These are phyloP conservation scores for Polydrusus cervinus DNA, from an alignment of 2,888 invertebrate genomes.

Conservation along the genomic window DNA sequence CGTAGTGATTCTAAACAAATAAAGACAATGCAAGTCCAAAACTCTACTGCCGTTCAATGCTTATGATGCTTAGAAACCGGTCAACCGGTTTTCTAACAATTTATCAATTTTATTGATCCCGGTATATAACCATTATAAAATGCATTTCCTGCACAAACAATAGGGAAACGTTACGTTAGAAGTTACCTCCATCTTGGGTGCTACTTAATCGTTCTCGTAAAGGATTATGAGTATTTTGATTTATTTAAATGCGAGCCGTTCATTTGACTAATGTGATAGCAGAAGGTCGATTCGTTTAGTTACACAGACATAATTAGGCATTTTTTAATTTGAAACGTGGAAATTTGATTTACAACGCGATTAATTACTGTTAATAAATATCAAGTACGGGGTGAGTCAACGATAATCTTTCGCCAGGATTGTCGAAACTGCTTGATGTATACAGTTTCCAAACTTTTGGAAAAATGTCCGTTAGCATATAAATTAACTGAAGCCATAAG, in stretches of 20 bases:
- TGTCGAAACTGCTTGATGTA: no score
- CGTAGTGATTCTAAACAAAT: no score
- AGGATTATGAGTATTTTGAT: conserved; percentile 41
- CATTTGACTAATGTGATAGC: conserved; percentile 44
- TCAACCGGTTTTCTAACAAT: no score
- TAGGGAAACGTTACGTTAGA: conserved; percentile 34
- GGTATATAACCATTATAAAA: conserved; percentile 17
- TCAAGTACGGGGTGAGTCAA: no score
- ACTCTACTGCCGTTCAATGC: no score
- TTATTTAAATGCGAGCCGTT: conserved; percentile 37
- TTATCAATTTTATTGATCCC: not conserved
- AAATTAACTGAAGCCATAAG: no score
- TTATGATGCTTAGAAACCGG: no score
- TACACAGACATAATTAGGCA: conserved; percentile 37
- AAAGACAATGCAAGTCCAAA: no score
- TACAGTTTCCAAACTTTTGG: no score
- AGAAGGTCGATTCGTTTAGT: conserved; percentile 35
- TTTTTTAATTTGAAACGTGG: conserved; percentile 28
- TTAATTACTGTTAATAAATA: conserved; percentile 3
- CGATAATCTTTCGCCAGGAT: no score
- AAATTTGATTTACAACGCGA: conserved; percentile 23
- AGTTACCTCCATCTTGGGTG: conserved; percentile 39
- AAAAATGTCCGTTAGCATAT: no score
- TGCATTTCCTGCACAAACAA: conserved; percentile 36
- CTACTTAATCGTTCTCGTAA: conserved; percentile 34